A percentile compares a stretch with the other conserved stretches of the same genome.
phyloP scores from a whole-genome alignment of 2,797 vertebrate species.

The Nannoperca obscura region DNA sequence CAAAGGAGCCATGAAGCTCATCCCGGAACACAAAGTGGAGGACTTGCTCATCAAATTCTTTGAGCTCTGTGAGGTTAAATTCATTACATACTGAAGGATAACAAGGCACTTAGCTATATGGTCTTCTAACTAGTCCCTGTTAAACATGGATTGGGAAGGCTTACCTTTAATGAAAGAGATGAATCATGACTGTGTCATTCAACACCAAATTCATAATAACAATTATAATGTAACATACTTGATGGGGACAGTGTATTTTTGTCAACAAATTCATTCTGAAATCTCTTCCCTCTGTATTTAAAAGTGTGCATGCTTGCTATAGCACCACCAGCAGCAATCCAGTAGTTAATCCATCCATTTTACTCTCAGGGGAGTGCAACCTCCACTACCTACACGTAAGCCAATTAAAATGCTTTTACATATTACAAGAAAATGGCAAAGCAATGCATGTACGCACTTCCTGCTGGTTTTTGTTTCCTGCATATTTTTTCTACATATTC shows the following conservation, averaged over 20 bases:
- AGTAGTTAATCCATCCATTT: constrained; percentile 54
- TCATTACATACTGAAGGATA: constrained; percentile 70
- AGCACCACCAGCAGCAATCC: constrained; percentile 28
- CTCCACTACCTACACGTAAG: constrained; percentile 49
- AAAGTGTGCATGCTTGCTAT: constrained; percentile 33
- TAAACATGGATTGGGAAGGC: constrained; percentile 41
- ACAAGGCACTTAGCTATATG: constrained; percentile 59
- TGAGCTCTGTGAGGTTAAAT: constrained; percentile 58
- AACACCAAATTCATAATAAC: constrained; percentile 27
- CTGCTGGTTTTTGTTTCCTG: neutral
- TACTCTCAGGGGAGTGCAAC: constrained; percentile 30
- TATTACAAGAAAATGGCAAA: constrained; percentile 3
- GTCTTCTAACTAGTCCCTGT: constrained; percentile 47
- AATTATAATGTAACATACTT: constrained; percentile 27
- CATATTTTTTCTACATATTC: neutral
- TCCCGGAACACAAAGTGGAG: constrained; percentile 45
- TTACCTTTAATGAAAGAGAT: constrained; percentile 46
- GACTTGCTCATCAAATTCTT: constrained; percentile 69
- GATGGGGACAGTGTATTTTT: constrained; percentile 18
- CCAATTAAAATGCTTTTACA: constrained; percentile 61
- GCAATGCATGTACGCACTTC: neutral
- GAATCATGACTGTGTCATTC: constrained; percentile 28
- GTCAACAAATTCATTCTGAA: constrained; percentile 27
- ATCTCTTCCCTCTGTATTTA: constrained; percentile 1
- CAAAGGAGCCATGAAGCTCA: constrained; percentile 44